Evolutionary conservation across 2,888 invertebrate genomes (phyloP), one percentile per base, ranked within the genome.

Genomic region (Tenthredo notha): DNA sequence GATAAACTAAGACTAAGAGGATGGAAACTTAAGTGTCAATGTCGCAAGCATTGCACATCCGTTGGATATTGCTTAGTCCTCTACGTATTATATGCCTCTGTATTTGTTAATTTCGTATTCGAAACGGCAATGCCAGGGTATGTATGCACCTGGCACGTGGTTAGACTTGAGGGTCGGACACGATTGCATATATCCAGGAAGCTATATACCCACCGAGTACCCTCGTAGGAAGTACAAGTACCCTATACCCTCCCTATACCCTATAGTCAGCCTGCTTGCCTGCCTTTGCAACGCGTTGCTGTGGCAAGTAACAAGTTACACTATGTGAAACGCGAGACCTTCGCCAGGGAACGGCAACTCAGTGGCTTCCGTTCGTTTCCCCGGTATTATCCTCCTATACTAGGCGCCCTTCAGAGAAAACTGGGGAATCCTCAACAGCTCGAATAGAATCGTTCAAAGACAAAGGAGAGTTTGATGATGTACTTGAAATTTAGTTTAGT

Each of bases 61-160:
- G 80, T 50, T 40, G 78, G 10, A 21, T 21, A 47, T 33, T 25
- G 54, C 6, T 9, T 9, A 40, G 37, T 15, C 10, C 21, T 75
- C 2, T 33, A 33, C 33, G 33, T 33, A 18, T 0, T 5, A 40
- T 43, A 12, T 75, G 21, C 21, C 0, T 72, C 15, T 77, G 37
- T 21, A 21, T 25, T 25, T 47, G 83, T 21, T 40, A 83, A 83
- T 83, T 83, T 70, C 12, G 83, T 83, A 83, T 83, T 67, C 83
- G 43, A 67, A 21, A 29, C 47, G 50, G 33, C 65, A 29, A 25
- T 40, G 83, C 47, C 47, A 47, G 67, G 25, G 83, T 21, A 65
- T 65, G 82, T 82, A 82, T 65, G 83, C 70, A 83, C 83, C 50
- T 50, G 83, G 83, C 83, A 70, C 83, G 83, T 83, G 83, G 80